Conservation (phyloP, 1,140 invertebrate genomes). For the Conus ventricosus region DNA sequence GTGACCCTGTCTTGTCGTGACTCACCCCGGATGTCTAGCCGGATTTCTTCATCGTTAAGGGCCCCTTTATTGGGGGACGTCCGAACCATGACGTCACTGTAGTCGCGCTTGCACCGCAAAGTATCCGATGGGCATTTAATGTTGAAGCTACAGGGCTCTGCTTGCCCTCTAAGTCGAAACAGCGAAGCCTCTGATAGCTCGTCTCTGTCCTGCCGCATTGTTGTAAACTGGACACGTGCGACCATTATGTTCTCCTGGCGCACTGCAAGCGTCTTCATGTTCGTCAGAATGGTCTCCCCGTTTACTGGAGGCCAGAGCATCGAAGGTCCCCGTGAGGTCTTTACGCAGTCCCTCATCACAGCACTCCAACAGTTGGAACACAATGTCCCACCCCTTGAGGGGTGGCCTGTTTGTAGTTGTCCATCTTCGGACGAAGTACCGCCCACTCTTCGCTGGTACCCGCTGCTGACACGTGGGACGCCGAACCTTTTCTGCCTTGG, state of each 20-base stretch:
- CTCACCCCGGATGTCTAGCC: slow-evolving; percentile 36
- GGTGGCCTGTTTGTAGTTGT: slow-evolving; percentile 31
- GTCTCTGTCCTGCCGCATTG: slow-evolving; percentile 35
- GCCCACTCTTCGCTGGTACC: neutral
- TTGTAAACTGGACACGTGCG: slow-evolving; percentile 34
- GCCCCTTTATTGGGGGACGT: neutral
- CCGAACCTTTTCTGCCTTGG: neutral
- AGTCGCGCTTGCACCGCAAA: slow-evolving; percentile 21
- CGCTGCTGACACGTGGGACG: neutral
- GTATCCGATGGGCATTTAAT: slow-evolving; percentile 33
- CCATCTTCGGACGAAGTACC: neutral
- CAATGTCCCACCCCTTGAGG: slow-evolving; percentile 32
- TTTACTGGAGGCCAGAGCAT: slow-evolving; percentile 42
- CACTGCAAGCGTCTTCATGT: slow-evolving; percentile 37
- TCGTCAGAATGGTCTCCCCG: no score
- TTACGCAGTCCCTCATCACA: slow-evolving; percentile 49
- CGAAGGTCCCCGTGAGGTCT: slow-evolving; percentile 48
- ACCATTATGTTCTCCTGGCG: slow-evolving; percentile 56
- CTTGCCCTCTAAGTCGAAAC: slow-evolving; percentile 41
- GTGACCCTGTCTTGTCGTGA: slow-evolving; percentile 19
- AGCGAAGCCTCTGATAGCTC: slow-evolving; percentile 41
- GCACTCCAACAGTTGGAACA: slow-evolving; percentile 50
- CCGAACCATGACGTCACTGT: slow-evolving; percentile 42
- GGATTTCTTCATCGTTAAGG: slow-evolving; percentile 23
- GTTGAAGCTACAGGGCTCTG: slow-evolving; percentile 41